phyloP scores from a whole-genome alignment of 2,797 vertebrate genomes.

The Enteromius thamalakanensis region DNA sequence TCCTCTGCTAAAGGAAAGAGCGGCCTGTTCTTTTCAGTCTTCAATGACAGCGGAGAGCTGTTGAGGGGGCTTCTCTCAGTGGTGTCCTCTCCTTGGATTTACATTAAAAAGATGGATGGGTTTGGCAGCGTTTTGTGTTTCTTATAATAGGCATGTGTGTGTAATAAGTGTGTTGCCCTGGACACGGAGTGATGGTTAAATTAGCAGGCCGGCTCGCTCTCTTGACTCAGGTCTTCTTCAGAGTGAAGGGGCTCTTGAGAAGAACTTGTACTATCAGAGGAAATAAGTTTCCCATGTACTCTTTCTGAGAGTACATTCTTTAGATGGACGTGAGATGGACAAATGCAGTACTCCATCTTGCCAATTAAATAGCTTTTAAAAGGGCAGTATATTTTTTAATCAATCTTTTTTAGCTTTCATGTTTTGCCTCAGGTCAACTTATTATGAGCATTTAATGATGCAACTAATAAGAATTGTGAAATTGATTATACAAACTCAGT shows the following conservation, averaged over 20 bases:
- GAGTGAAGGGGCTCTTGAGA: conserved; percentile 46
- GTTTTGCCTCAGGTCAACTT: not conserved
- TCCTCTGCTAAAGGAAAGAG: conserved; percentile 48
- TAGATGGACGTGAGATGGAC: not conserved
- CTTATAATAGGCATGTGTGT: conserved; percentile 47
- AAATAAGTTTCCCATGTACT: conserved; percentile 46
- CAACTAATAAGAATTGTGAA: not conserved
- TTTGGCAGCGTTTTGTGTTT: conserved; percentile 47
- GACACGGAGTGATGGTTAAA: conserved; percentile 53
- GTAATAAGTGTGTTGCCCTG: conserved; percentile 51
- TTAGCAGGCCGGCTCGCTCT: conserved; percentile 17
- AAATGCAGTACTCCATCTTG: not conserved
- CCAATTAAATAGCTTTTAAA: conserved; percentile 10
- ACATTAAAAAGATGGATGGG: conserved; percentile 59
- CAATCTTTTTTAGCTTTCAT: not conserved
- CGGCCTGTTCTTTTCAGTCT: conserved; percentile 38
- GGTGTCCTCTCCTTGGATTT: conserved; percentile 52
- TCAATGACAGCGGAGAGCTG: conserved; percentile 49
- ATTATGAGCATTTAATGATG: not conserved
- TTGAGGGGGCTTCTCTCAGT: conserved; percentile 51
- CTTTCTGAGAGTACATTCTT: conserved; percentile 19
- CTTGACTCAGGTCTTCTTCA: conserved; percentile 51
- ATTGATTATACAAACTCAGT: not conserved
- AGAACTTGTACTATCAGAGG: conserved; percentile 33
- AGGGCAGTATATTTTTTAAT: not conserved